A percentile compares a stretch with the other conserved stretches of the same genome.
phyloP scores from a whole-genome alignment of 2,797 vertebrate genomes.

The Poeciliopsis infans region DNA sequence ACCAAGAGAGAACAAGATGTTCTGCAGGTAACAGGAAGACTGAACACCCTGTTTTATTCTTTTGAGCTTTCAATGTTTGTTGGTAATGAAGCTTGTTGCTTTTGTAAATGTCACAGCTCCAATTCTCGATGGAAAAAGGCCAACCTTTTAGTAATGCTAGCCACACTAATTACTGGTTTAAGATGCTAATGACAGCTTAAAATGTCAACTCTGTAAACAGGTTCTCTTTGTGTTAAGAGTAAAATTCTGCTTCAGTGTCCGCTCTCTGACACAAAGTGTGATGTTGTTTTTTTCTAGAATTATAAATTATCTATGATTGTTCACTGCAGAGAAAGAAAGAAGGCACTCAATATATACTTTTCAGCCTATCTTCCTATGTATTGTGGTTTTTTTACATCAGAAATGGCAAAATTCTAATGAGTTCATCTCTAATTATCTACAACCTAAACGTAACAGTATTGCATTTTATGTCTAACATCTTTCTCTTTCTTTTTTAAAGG shows the following conservation, averaged over 20 bases:
- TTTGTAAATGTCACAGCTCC: conserved; percentile 2
- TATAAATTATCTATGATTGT: background rate
- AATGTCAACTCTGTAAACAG: background rate
- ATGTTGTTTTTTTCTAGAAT: background rate
- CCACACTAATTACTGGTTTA: background rate
- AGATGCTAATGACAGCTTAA: background rate
- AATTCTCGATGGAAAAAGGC: background rate
- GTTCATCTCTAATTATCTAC: background rate
- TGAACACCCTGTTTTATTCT: background rate
- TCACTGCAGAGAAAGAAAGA: background rate
- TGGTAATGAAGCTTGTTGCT: background rate
- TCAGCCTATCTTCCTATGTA: too few relatives aligned
- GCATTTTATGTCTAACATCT: background rate
- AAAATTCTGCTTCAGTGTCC: background rate
- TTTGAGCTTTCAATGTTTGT: background rate
- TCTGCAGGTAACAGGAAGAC: background rate
- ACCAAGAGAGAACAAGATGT: background rate
- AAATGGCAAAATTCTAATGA: background rate
- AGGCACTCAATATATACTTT: too few relatives aligned
- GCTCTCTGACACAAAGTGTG: background rate
- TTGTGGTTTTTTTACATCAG: background rate
- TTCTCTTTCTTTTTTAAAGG: conserved; percentile 43
- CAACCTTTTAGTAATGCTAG: background rate
- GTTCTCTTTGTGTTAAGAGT: background rate
- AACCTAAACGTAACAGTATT: background rate